Evolutionary conservation across 2,113 vertebrate genomes (phyloP).

Genomic region (Halcyon senegalensis): DNA sequence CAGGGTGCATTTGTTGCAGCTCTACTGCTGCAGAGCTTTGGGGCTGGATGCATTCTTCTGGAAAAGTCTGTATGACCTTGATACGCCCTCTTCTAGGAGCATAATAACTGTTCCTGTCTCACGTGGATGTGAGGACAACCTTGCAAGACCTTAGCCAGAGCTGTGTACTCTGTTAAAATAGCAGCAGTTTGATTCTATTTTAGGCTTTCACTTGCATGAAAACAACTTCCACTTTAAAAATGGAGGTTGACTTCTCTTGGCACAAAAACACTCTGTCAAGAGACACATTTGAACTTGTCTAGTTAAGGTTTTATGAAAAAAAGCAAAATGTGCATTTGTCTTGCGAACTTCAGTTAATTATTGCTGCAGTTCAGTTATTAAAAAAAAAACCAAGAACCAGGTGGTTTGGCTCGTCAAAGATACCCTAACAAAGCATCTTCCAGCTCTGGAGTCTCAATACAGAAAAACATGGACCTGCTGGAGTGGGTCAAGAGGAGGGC

Average conservation of each 20-base stretch:
- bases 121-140: not conserved
- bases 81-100: not conserved
- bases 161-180: not conserved
- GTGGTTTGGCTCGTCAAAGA: not conserved
- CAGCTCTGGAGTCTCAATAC: not conserved
- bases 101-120: not conserved
- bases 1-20: not conserved
- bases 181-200: slow-evolving; percentile 4
- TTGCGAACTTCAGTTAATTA: not conserved
- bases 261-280: not conserved
- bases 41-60: not conserved
- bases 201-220: not conserved
- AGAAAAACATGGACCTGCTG: not conserved
- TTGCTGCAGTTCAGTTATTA: not conserved
- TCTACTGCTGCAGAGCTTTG: not conserved
- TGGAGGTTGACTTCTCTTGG: not conserved
- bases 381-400: not conserved
- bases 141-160: not conserved
- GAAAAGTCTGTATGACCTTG: not conserved
- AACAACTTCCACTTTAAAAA: not conserved
- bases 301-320: not conserved
- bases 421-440: not conserved
- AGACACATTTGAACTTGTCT: not conserved
- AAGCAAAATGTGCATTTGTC: not conserved
- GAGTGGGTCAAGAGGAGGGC: not conserved